A percentile compares a stretch with the other conserved stretches of the same genome.
Conservation (phyloP, 2,113 vertebrate genomes). For the Agapornis roseicollis region DNA sequence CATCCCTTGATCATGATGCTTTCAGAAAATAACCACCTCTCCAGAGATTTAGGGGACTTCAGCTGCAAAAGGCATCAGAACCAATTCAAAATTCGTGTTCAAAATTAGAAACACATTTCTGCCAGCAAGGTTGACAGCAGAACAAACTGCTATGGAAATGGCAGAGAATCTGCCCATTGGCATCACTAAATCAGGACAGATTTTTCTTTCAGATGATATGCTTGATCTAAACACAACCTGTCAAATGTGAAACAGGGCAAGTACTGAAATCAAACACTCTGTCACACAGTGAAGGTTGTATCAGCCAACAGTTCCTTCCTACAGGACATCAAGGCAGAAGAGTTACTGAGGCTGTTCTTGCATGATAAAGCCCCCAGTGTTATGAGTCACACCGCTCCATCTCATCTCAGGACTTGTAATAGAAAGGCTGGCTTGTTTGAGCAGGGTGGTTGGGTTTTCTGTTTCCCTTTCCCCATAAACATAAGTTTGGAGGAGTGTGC, state of each 20-base stretch:
- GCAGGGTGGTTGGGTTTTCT: background rate
- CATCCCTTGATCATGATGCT: accelerated
- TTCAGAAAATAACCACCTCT: background rate
- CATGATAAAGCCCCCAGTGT: background rate
- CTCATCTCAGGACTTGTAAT: background rate
- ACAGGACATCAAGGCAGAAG: background rate
- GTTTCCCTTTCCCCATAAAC: background rate
- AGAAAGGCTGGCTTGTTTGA: background rate
- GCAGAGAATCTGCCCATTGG: background rate
- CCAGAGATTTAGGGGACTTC: background rate
- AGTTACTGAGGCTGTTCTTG: background rate
- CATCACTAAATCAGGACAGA: background rate
- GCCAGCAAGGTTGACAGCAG: background rate
- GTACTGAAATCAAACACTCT: background rate
- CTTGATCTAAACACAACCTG: background rate
- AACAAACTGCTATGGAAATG: background rate
- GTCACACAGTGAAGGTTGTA: background rate
- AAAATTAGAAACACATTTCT: background rate
- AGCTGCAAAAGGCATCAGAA: background rate
- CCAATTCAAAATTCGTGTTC: background rate
- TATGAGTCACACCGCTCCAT: background rate
- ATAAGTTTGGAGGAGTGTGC: background rate
- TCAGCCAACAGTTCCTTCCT: background rate
- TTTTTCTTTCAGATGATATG: background rate
- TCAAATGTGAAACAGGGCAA: background rate